These are phyloP conservation scores for Drosophila mercatorum DNA, from an alignment of 2,888 invertebrate species.

Conservation along the genomic window DNA sequence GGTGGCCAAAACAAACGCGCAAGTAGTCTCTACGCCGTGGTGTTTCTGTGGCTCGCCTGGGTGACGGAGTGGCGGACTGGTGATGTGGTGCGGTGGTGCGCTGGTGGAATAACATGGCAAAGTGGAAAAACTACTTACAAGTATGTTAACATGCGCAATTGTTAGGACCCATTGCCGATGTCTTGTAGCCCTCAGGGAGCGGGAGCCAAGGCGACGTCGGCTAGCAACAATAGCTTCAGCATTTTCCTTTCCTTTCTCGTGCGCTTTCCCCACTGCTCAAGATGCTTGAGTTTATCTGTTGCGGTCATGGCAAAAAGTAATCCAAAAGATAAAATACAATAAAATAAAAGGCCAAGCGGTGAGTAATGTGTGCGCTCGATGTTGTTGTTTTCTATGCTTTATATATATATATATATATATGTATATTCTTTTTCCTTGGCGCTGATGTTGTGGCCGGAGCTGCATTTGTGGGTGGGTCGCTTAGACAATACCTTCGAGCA, in stretches of 20 bases:
- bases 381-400: constrained; percentile 18
- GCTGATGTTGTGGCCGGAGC: constrained; percentile 33
- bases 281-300: constrained; percentile 77
- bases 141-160: constrained; percentile 80
- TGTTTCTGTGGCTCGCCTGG: constrained; percentile 10
- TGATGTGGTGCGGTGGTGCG: constrained; percentile 22
- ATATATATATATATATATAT: constrained; percentile 9
- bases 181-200: constrained; percentile 60
- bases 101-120: constrained; percentile 60
- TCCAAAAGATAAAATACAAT: constrained; percentile 79
- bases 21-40: constrained; percentile 36
- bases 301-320: constrained; percentile 79
- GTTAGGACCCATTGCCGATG: constrained; percentile 52
- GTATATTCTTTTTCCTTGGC: constrained; percentile 1
- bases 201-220: constrained; percentile 21
- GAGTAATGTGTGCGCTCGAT: constrained; percentile 63
- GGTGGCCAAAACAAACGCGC: constrained; percentile 65
- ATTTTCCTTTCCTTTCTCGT: constrained; percentile 46
- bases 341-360: constrained; percentile 77
- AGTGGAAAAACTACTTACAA: constrained; percentile 79
- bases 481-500: constrained; percentile 73
- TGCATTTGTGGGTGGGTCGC: constrained; percentile 68
- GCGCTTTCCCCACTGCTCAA: constrained; percentile 48
- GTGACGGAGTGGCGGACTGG: constrained; percentile 4
- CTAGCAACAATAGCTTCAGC: constrained; percentile 55